Conservation (phyloP, 1,140 invertebrate species). For the Drosophila insularis region DNA sequence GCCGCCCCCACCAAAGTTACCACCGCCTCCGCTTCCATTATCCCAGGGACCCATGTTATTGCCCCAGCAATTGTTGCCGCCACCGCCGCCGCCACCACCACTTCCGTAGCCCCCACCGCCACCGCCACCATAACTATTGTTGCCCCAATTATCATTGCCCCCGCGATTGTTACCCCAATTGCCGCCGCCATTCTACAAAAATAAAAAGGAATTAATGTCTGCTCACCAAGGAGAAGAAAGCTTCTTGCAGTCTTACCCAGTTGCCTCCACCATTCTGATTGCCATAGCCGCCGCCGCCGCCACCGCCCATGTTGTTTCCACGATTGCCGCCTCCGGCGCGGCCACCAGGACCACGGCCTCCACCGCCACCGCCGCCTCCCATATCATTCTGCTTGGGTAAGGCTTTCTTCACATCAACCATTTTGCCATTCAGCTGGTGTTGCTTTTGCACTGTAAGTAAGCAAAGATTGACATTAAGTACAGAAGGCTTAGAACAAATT, state of each 20-base stretch:
- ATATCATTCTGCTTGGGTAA: slow-evolving; percentile 88
- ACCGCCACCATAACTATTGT: slow-evolving; percentile 84
- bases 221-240: slow-evolving; percentile 28
- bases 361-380: slow-evolving; percentile 76
- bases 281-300: slow-evolving; percentile 73
- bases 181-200: slow-evolving; percentile 83
- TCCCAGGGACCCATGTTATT: slow-evolving; percentile 83
- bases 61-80: slow-evolving; percentile 78
- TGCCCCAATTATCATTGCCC: slow-evolving; percentile 85
- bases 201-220: neutral
- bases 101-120: slow-evolving; percentile 60
- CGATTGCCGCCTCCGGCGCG: slow-evolving; percentile 58
- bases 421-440: slow-evolving; percentile 89
- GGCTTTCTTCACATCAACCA: slow-evolving; percentile 92
- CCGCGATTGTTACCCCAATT: slow-evolving; percentile 88
- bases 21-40: slow-evolving; percentile 77
- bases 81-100: slow-evolving; percentile 50
- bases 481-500: neutral
- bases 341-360: slow-evolving; percentile 58
- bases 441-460: slow-evolving; percentile 86
- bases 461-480: neutral
- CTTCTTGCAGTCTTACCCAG: slow-evolving; percentile 84
- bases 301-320: slow-evolving; percentile 63
- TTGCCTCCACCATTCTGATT: slow-evolving; percentile 83
- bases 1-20: slow-evolving; percentile 58